Evolutionary conservation across 2,797 vertebrate species (phyloP).

Genomic region (Coregonus ussuriensis): DNA sequence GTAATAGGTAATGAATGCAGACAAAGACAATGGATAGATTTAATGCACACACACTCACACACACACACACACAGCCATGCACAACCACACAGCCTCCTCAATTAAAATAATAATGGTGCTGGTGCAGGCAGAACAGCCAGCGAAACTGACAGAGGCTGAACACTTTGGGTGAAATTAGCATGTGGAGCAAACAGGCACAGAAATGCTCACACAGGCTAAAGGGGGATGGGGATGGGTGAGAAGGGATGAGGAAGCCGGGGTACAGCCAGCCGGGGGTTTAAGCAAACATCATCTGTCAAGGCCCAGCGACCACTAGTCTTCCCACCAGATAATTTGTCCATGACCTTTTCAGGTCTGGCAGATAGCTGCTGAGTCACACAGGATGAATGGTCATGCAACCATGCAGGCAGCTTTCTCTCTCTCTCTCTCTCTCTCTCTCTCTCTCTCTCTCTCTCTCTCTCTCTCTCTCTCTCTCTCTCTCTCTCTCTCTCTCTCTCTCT

Average conservation of each 20-base stretch:
- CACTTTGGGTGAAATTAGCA: slow-evolving; percentile 21
- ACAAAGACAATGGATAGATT: neutral
- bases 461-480: neutral
- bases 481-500: neutral
- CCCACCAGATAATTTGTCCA: slow-evolving; percentile 24
- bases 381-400: slow-evolving; percentile 9
- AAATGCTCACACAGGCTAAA: neutral
- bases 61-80: neutral
- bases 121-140: neutral
- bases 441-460: neutral
- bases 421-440: neutral
- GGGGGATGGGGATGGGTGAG: neutral
- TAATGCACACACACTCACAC: neutral
- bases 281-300: slow-evolving; percentile 37
- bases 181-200: slow-evolving; percentile 3
- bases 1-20: neutral
- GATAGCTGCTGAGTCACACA: neutral
- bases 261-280: neutral
- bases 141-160: neutral
- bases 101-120: slow-evolving; percentile 32
- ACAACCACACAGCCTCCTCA: slow-evolving; percentile 23
- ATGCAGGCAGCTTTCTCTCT: neutral
- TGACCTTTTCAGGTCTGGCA: slow-evolving; percentile 21
- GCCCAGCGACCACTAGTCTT: slow-evolving; percentile 9
- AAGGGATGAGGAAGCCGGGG: neutral